phyloP scores from a whole-genome alignment of 2,113 vertebrate genomes.

The Siniperca chuatsi region DNA sequence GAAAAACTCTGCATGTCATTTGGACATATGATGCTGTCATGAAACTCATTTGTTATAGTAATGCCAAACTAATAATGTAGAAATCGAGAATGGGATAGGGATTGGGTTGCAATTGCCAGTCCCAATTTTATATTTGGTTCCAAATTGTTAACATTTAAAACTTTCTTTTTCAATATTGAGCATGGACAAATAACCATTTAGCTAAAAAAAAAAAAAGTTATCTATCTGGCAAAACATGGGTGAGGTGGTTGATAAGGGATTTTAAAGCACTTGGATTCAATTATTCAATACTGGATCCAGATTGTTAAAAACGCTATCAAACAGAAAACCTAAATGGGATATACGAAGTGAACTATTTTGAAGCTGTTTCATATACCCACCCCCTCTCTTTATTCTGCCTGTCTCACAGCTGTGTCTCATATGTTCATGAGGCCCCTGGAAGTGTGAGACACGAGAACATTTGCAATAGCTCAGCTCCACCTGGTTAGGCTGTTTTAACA shows the following conservation, averaged over 20 bases:
- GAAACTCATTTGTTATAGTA: constrained; percentile 19
- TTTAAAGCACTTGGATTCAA: constrained; percentile 4
- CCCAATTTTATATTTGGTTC: not conserved
- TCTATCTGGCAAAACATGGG: not conserved
- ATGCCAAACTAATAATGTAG: constrained; percentile 8
- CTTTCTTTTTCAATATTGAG: not conserved
- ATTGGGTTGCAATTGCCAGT: not conserved
- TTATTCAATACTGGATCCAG: constrained; percentile 7
- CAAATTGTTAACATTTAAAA: too few species aligned
- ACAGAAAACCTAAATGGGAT: constrained; percentile 46
- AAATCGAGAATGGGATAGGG: not conserved
- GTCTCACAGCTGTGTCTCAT: constrained; percentile 84
- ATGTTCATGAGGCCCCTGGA: constrained; percentile 81
- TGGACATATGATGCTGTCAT: not conserved
- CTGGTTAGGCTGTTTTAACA: constrained; percentile 82
- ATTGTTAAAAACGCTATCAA: constrained; percentile 25
- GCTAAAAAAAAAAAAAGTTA: not conserved
- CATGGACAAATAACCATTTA: not conserved
- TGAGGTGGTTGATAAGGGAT: not conserved
- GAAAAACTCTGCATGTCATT: constrained; percentile 13
- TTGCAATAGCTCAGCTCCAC: constrained; percentile 82
- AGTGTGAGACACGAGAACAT: constrained; percentile 82
- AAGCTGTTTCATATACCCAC: constrained; percentile 61
- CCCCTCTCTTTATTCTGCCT: constrained; percentile 65
- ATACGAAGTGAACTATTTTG: constrained; percentile 60